These are phyloP conservation scores for Helogale parvula DNA, from an alignment of 2,113 vertebrate genomes.

Conservation along the genomic window DNA sequence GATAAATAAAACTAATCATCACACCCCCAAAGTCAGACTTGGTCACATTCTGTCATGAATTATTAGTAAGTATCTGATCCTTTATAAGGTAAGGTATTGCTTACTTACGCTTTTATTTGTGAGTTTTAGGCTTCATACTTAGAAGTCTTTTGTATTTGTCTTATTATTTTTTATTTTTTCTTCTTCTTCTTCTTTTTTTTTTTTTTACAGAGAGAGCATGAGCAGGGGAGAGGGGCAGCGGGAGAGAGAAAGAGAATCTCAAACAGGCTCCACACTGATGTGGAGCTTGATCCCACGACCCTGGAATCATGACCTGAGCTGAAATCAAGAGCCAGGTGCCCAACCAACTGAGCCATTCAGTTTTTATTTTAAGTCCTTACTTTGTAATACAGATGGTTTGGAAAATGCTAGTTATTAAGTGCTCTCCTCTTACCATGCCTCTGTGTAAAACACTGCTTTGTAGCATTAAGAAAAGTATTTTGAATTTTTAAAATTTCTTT, in stretches of 20 bases:
- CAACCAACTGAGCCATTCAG: no score
- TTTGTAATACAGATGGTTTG: background rate
- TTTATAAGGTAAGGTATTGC: constrained; percentile 7
- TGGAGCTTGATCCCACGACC: no score
- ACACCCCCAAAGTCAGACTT: background rate
- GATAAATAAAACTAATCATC: background rate
- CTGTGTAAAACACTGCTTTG: constrained; percentile 5
- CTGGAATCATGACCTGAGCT: no score
- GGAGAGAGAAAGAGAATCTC: no score
- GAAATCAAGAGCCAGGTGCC: no score
- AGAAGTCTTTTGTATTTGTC: constrained; percentile 1
- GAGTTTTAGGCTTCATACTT: background rate
- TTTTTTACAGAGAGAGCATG: no score
- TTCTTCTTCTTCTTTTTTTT: no score
- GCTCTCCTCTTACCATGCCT: background rate
- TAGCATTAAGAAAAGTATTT: background rate
- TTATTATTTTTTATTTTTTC: background rate
- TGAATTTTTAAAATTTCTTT: background rate
- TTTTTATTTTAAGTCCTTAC: background rate
- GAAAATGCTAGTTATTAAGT: constrained; percentile 28
- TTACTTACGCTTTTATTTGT: background rate
- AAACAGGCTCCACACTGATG: no score
- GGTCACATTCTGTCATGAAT: constrained; percentile 18
- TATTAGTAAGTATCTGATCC: background rate
- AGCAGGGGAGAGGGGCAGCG: no score